phyloP scores from a whole-genome alignment of 2,888 invertebrate genomes.

The Achlya flavicornis region DNA sequence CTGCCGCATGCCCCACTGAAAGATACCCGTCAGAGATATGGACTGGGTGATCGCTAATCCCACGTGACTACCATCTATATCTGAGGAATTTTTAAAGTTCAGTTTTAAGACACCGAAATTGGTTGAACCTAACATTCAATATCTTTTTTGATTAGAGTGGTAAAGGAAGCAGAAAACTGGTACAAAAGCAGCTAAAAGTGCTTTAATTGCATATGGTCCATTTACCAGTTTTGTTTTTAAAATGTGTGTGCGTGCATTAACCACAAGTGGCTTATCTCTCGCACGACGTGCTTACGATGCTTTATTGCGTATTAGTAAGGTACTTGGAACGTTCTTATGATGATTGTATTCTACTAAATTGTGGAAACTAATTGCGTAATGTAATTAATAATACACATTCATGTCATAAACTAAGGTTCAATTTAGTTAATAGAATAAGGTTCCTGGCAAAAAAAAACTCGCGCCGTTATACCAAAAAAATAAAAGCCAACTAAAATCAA shows the following conservation, averaged over 20 bases:
- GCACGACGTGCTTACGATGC: not conserved
- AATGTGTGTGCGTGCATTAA: not conserved
- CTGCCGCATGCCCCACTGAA: slow-evolving; percentile 93
- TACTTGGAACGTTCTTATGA: not conserved
- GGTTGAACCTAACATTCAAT: no score
- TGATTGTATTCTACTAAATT: not conserved
- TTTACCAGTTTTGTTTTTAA: not conserved
- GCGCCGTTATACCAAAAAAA: slow-evolving; percentile 45
- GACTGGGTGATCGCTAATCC: slow-evolving; percentile 87
- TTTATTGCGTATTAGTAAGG: not conserved
- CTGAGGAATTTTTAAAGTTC: slow-evolving; percentile 55
- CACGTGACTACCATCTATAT: slow-evolving; percentile 81
- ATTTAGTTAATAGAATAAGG: not conserved
- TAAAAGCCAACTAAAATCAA: no score
- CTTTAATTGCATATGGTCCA: not conserved
- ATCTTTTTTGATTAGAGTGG: no score
- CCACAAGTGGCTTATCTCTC: not conserved
- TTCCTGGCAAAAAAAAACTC: slow-evolving; percentile 20
- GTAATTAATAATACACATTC: not conserved
- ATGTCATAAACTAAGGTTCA: not conserved
- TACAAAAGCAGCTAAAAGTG: not conserved
- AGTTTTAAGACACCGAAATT: not conserved
- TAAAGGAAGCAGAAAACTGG: no score
- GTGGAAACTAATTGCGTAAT: not conserved
- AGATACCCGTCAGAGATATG: slow-evolving; percentile 85